A percentile compares a stretch with the other conserved stretches of the same genome.
phyloP scores from a whole-genome alignment of 2,113 vertebrate genomes.

The Hippopotamus amphibius region DNA sequence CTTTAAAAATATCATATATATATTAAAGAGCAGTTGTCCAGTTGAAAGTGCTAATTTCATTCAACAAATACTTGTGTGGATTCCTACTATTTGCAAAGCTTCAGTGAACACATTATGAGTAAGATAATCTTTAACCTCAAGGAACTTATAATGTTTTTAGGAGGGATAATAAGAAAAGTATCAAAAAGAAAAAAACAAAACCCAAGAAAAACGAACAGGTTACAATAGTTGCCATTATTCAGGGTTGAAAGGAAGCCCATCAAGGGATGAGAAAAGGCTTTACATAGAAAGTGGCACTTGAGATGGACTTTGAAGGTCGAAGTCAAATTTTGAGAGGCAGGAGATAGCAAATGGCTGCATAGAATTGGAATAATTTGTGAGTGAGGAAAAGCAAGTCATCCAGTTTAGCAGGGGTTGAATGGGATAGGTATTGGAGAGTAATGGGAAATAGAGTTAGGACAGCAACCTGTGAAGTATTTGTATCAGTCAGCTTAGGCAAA shows the following conservation, averaged over 20 bases:
- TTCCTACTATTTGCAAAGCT: conserved; percentile 1
- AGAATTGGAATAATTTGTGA: not conserved
- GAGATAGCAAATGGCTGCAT: not conserved
- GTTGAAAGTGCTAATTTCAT: conserved; percentile 30
- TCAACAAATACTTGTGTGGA: not conserved
- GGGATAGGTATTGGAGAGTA: not conserved
- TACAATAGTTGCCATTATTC: not conserved
- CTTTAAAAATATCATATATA: conserved; percentile 32
- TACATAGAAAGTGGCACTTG: not conserved
- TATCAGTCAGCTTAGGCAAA: not conserved
- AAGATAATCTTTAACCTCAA: not conserved
- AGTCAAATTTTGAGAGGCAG: not conserved
- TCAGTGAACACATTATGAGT: not conserved
- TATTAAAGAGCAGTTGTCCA: conserved; percentile 29
- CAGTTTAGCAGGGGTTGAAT: not conserved
- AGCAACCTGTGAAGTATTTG: not conserved
- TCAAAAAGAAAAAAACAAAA: not conserved
- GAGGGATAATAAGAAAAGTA: not conserved
- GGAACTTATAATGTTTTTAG: not conserved
- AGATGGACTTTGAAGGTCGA: not conserved
- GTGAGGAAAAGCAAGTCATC: not conserved
- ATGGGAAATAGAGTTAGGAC: not conserved
- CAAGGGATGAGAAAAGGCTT: not conserved
- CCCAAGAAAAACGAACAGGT: not conserved
- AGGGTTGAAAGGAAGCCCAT: not conserved